Base-by-base conservation (phyloP, 2,888 invertebrate species). In the Morpho helenor region DNA sequence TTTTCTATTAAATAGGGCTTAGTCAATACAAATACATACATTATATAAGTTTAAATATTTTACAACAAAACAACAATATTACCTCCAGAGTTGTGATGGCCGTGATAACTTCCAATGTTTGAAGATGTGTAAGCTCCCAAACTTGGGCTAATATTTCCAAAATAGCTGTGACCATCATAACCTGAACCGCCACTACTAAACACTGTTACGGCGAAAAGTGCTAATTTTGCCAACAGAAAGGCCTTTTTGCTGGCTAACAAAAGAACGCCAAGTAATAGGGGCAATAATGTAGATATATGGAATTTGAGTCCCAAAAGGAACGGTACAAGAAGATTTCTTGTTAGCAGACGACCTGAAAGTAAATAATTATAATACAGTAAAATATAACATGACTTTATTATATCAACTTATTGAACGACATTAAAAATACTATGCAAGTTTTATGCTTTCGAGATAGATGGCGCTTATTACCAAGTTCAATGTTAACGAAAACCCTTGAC, bases 271-370 rank as follows among this genome's bases (percentile, higher is more conserved):
- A 96, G 93, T 7, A 96, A 73, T 53, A 96, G 74, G 0, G 96
- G 96, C 10, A 96, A 82, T 60, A 96, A 76, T 0, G 95, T 94
- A 1, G 94, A 93, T 48, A 96, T 82, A 73, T 95, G 96, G 73
- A 96, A 95, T 82, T 96, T 96, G 66, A 96, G 92, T 7, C 96
- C 96, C 8, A 96, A 88, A 1, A 96, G 90, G 69, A 96, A 93
- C 31, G 96, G 96, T 16, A 96, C 84, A n/a, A 96, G 72, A 57
- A 96, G 92, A 64, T 95, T 94, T 66, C 94, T 92, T 54, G 96
- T 92, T 62, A 96, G 73, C 39, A 95, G 82, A 16, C 94, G 93
- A 65, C 94, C 96, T 96, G 91, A 63, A 93, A 93, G 61, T 58
- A 56, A n/a, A 44, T 7, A 31, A 2, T 23, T 23, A 23, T 4